Base-by-base conservation (phyloP, 2,113 vertebrate species). In the Oxyruncus cristatus region DNA sequence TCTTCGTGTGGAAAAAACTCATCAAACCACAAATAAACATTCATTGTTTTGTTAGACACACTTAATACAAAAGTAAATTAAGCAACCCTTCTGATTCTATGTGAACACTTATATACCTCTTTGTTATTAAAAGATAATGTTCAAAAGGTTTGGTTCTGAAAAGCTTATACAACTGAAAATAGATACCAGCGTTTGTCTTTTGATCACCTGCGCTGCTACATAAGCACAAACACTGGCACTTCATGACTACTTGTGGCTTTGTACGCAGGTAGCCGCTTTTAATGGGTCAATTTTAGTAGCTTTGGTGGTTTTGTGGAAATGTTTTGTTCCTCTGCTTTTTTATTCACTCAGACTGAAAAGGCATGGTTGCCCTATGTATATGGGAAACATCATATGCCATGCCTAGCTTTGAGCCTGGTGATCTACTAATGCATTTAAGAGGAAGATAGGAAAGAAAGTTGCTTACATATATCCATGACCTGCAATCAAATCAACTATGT, bases 401-500 rank as follows among this genome's bases (percentile, higher is more conserved):
- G 28, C 61, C 58, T 68, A 59, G 28, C 58, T 78, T 86, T 46
- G 65, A 41, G 13, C 11, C 39, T 70, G 19, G 10, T 50, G 42
- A 39, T 18, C 39, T 67, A 13, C 27, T 8, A 23, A 6, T 28
- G 53, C 12, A 11, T 53, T 86, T 84, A 59, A 77, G 41, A 82
- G n/a, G 28, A 89, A 87, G 46, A 71, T 2, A 77, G 9, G 26
- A 90, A 81, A 53, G 30, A 52, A 27, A 66, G 14, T 35, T 72
- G 75, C 98, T 52, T 97, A 99, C 99, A 97, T 97, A 94, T 99
- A 99, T 98, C 99, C 99, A 32, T 99, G 98, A 39, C 97, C 84
- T 23, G 99, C 98, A 41, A 99, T 97, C 97, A 99, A 98, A 88
- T 99, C 99, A 0, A 98, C 98, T 91, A 99, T 99, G 62, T 98